Percentiles rank a stretch among this genome's conserved stretches.
Conservation (phyloP, 1,140 invertebrate species). For the Solen grandis region DNA sequence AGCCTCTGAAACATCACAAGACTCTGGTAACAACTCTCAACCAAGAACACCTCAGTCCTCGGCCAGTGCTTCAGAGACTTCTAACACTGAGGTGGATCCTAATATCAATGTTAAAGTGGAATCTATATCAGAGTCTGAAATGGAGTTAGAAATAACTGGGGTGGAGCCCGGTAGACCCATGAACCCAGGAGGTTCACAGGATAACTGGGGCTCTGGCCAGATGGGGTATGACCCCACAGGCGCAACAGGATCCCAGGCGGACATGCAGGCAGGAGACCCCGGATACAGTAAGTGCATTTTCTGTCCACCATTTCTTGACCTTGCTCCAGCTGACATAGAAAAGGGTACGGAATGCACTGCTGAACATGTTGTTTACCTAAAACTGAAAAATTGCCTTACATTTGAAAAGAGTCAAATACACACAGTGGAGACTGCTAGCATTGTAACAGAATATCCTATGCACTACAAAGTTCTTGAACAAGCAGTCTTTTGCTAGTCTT, state of each 20-base stretch:
- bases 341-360: too few species aligned
- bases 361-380: too few species aligned
- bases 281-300: constrained; percentile 42
- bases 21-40: neutral
- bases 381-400: too few species aligned
- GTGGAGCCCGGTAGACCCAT: neutral
- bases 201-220: neutral
- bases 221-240: neutral
- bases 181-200: neutral
- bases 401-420: too few species aligned
- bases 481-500: too few species aligned
- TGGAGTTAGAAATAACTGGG: constrained; percentile 25
- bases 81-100: neutral
- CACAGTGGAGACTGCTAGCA: too few species aligned
- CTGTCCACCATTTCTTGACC: too few species aligned
- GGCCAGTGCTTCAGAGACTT: neutral
- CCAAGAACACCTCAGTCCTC: neutral
- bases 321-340: too few species aligned
- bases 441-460: too few species aligned
- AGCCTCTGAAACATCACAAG: neutral
- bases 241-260: neutral
- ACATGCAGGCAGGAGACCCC: neutral
- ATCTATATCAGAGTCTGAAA: neutral
- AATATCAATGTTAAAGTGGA: constrained; percentile 9
- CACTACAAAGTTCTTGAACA: too few species aligned